These are phyloP conservation scores for Rhea americana DNA, from an alignment of 2,113 vertebrate species.

Conservation along the genomic window DNA sequence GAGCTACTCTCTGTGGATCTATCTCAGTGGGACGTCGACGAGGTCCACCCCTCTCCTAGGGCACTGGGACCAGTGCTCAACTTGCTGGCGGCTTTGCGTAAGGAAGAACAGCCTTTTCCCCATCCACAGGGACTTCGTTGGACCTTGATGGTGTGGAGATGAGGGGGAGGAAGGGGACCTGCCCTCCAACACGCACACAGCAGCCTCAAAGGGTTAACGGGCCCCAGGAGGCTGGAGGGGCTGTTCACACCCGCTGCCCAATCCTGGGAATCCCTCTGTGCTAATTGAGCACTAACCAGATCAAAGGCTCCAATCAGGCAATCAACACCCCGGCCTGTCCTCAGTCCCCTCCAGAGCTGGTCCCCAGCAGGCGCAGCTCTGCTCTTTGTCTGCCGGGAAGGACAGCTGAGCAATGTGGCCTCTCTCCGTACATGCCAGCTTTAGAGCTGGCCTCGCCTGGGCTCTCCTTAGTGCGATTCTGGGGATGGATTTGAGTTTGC, in stretches of 20 bases:
- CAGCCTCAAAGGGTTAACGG: constrained; percentile 51
- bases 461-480: background rate
- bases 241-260: background rate
- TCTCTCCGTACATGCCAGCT: background rate
- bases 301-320: constrained; percentile 33
- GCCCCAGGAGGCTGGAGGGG: background rate
- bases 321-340: background rate
- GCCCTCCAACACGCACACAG: background rate
- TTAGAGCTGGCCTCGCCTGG: background rate
- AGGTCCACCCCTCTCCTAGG: background rate
- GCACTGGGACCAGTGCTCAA: background rate
- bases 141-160: background rate
- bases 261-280: background rate
- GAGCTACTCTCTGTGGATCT: fast-evolving
- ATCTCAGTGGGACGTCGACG: fast-evolving
- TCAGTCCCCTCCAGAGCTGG: background rate
- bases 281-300: background rate
- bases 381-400: background rate
- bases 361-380: background rate
- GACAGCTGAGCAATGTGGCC: background rate
- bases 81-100: background rate
- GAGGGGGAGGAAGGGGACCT: background rate
- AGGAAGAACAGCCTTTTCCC: background rate
- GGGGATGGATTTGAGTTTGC: background rate
- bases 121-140: fast-evolving